Evolutionary conservation across 2,888 invertebrate genomes (phyloP).

Genomic region (Steinernema scapterisci): DNA sequence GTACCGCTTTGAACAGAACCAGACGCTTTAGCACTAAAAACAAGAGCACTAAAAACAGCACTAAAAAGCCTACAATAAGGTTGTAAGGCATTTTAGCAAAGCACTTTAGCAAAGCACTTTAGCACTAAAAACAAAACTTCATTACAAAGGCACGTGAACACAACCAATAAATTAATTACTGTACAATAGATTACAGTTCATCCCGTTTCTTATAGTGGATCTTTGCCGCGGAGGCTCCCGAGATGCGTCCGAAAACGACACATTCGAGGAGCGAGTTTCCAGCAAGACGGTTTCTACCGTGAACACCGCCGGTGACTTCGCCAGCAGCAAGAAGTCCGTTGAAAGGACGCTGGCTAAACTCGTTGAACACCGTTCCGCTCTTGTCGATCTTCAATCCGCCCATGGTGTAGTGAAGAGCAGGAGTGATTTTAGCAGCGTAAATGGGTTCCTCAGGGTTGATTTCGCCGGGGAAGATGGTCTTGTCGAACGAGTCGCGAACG

Average conservation of each 20-base stretch:
- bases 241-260: constrained; percentile 67
- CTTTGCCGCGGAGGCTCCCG: constrained; percentile 57
- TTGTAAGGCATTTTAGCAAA: too few species aligned
- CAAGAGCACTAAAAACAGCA: too few species aligned
- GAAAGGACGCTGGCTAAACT: constrained; percentile 58
- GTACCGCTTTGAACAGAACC: too few species aligned
- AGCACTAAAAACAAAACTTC: too few species aligned
- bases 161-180: background rate
- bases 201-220: constrained; percentile 42
- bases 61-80: too few species aligned
- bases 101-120: too few species aligned
- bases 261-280: constrained; percentile 68
- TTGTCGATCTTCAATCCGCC: constrained; percentile 65
- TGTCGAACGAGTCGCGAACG: constrained; percentile 50
- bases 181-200: constrained; percentile 37
- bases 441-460: constrained; percentile 52
- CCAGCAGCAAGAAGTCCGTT: constrained; percentile 66
- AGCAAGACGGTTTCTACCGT: constrained; percentile 65
- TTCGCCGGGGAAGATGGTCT: constrained; percentile 54
- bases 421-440: constrained; percentile 62
- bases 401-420: constrained; percentile 67
- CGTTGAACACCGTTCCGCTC: constrained; percentile 51
- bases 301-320: constrained; percentile 67
- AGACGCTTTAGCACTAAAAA: too few species aligned
- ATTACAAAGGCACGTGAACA: constrained; percentile 12